Base-by-base conservation (phyloP, 2,797 vertebrate species). In the Sebastes nivosus region DNA sequence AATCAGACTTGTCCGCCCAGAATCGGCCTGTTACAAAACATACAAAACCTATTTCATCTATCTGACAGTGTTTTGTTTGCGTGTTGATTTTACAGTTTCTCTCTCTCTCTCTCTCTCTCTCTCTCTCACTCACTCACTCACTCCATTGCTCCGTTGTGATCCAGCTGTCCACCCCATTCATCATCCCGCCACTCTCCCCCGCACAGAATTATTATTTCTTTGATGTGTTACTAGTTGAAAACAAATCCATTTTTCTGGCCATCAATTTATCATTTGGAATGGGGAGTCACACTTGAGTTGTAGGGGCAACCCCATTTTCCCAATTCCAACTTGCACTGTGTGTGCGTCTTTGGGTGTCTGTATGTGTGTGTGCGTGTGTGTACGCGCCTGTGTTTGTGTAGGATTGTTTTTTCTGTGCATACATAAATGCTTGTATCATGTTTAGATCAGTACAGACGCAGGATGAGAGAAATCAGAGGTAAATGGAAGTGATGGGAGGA, bases 171-270 rank as follows among this genome's bases (percentile, higher is more conserved):
- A 86, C 75, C 85, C 92, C 94, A 96, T 95, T 94, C 95, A 96
- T 96, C 95, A 95, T 94, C 84, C 92, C 90, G 85, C 92, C 93
- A 93, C 92, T 93, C 93, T 93, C 90, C 91, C 88, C 91, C 87
- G 72, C 90, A 91, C 93, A 94, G 93, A 96, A 96, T 96, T 95
- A 95, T 96, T 96, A 94, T 96, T 95, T 95, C 95, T 95, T 95
- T 95, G 94, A 96, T 95, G 94, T 95, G 95, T 95, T 95, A 95
- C 94, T 93, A 94, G 95, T 95, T 94, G 93, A 95, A 96, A 96
- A 96, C 95, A 96, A 96, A 96, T 96, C 95, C 92, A 95, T 96
- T 96, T 96, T 88, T 93, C 93, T 94, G 94, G 93, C 94, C 93
- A 87, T 95, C 95, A 94, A 95, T 95, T 96, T 94, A 96, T 96